These are phyloP conservation scores for Eupsilia transversa DNA, from an alignment of 2,888 invertebrate species.

Conservation along the genomic window DNA sequence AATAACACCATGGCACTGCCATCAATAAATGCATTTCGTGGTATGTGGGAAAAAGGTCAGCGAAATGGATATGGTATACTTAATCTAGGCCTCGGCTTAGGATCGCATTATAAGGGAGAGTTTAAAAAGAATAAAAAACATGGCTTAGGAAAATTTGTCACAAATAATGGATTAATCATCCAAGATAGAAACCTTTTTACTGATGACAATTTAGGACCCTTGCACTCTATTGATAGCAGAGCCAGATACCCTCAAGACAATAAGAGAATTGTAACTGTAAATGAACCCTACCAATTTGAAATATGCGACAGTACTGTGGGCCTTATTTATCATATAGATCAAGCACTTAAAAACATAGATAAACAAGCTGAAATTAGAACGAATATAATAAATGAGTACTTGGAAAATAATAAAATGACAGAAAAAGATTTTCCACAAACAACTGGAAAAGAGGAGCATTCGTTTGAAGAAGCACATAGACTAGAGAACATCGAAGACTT, in stretches of 20 bases:
- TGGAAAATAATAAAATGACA: conserved; percentile 76
- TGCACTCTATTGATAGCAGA: conserved; percentile 64
- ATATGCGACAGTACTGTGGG: conserved; percentile 84
- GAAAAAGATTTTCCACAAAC: conserved; percentile 51
- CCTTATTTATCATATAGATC: conserved; percentile 84
- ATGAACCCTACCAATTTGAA: conserved; percentile 76
- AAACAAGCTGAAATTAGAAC: conserved; percentile 75
- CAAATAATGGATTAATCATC: conserved; percentile 89
- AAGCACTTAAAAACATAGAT: conserved; percentile 82
- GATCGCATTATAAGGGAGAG: conserved; percentile 89
- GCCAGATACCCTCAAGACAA: conserved; percentile 51
- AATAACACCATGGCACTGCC: conserved; percentile 90
- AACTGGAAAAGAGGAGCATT: conserved; percentile 57
- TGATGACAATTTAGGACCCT: conserved; percentile 85
- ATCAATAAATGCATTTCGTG: conserved; percentile 87
- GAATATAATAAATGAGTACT: conserved; percentile 77
- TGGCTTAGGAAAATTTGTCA: conserved; percentile 89
- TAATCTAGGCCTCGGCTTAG: conserved; percentile 88
- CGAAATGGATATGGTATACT: conserved; percentile 88
- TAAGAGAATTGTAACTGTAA: conserved; percentile 45
- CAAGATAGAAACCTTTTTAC: conserved; percentile 87
- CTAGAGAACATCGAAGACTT: conserved; percentile 70
- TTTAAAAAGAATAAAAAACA: conserved; percentile 90
- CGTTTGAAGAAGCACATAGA: conserved; percentile 32
- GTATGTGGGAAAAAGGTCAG: conserved; percentile 89